Conservation (phyloP, 2,888 invertebrate genomes). For the Eulithis prunata region DNA sequence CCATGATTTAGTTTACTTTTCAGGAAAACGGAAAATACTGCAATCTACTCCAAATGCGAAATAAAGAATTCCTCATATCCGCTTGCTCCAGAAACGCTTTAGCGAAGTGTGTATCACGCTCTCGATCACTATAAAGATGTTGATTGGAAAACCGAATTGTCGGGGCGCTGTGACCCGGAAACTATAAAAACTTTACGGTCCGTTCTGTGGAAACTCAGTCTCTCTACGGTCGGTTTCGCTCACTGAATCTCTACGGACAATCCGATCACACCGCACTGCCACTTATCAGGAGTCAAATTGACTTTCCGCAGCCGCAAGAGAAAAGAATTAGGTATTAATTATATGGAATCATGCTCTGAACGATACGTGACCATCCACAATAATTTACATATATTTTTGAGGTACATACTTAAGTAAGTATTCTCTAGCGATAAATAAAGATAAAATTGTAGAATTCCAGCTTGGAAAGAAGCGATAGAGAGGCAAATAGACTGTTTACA, state of each 20-base stretch:
- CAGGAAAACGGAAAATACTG: background rate
- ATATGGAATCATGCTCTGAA: too few species aligned
- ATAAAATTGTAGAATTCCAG: too few species aligned
- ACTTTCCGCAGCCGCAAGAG: too few species aligned
- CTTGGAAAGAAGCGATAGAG: too few species aligned
- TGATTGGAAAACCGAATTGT: constrained; percentile 76
- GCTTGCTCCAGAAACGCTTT: constrained; percentile 22
- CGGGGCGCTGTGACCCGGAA: constrained; percentile 68
- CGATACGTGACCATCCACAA: too few species aligned
- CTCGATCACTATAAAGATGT: constrained; percentile 66
- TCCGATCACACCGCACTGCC: constrained; percentile 9
- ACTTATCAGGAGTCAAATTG: background rate
- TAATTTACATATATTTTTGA: too few species aligned
- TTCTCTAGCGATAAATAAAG: too few species aligned
- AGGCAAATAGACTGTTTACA: too few species aligned
- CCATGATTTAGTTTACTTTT: background rate
- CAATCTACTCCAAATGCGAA: constrained; percentile 8
- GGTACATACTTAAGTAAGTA: too few species aligned
- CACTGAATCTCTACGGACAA: constrained; percentile 27
- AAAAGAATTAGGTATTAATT: too few species aligned
- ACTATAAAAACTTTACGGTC: constrained; percentile 76
- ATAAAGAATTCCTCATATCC: constrained; percentile 18
- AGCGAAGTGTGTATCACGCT: constrained; percentile 49
- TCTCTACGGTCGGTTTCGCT: constrained; percentile 32
- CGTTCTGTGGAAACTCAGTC: constrained; percentile 51